These are phyloP conservation scores for Coluber constrictor DNA, from an alignment of 2,797 vertebrate genomes.

Conservation along the genomic window DNA sequence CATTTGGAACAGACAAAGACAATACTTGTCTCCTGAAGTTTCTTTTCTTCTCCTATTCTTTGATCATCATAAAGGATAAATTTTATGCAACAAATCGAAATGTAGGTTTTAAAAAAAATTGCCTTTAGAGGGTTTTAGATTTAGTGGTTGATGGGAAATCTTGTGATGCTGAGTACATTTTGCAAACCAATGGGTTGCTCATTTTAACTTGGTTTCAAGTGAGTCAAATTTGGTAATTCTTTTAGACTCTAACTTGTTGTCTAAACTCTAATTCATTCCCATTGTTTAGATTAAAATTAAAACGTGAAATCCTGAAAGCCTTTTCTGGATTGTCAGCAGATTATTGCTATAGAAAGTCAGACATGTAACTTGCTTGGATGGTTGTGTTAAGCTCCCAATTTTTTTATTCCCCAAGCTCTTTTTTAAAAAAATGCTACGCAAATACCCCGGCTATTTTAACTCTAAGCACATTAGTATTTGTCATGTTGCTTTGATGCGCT, in stretches of 20 bases:
- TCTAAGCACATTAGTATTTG: neutral
- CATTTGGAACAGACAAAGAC: neutral
- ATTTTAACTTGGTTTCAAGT: neutral
- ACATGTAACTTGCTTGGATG: neutral
- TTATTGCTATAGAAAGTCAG: neutral
- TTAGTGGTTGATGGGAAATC: neutral
- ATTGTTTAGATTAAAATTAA: neutral
- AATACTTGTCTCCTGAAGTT: neutral
- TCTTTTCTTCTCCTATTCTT: neutral
- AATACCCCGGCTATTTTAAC: neutral
- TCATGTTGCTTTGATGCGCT: neutral
- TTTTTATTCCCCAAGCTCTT: neutral
- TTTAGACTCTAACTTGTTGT: neutral
- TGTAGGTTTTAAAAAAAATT: neutral
- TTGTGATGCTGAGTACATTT: neutral
- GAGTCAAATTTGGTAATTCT: neutral
- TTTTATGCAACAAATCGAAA: neutral
- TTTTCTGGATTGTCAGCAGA: neutral
- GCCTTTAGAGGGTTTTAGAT: neutral
- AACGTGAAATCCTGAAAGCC: neutral
- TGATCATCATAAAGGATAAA: neutral
- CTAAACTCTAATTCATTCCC: neutral
- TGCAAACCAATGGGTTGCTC: neutral
- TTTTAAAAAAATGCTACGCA: neutral
- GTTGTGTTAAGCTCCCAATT: neutral